These are phyloP conservation scores for Prietella phreatophila DNA, from an alignment of 2,113 vertebrate species.

Conservation along the genomic window DNA sequence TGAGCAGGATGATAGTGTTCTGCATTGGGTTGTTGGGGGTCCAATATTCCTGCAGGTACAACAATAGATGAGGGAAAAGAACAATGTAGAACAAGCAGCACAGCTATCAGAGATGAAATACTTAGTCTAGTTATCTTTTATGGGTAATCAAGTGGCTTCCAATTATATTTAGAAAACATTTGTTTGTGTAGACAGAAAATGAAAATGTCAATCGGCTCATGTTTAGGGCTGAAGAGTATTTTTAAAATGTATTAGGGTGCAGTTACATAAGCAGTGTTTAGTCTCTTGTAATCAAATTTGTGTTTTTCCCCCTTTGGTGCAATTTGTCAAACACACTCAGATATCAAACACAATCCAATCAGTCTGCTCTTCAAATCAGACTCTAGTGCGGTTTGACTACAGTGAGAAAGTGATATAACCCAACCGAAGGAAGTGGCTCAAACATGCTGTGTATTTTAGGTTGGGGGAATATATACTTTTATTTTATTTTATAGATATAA, in stretches of 20 bases:
- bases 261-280: neutral
- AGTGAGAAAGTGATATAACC: neutral
- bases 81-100: neutral
- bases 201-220: neutral
- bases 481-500: neutral
- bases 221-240: neutral
- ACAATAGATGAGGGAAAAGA: neutral
- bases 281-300: neutral
- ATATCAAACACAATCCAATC: neutral
- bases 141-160: neutral
- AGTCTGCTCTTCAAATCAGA: neutral
- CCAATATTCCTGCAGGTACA: conserved; percentile 88
- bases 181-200: neutral
- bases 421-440: neutral
- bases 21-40: conserved; percentile 98
- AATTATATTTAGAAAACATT: neutral
- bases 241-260: neutral
- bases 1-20: conserved; percentile 96
- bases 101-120: neutral
- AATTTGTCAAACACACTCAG: neutral
- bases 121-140: neutral
- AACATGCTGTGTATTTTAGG: neutral
- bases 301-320: neutral
- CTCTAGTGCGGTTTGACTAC: neutral
- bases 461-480: neutral